Evolutionary conservation across 2,888 invertebrate species (phyloP).

Genomic region (Philonicus albiceps): DNA sequence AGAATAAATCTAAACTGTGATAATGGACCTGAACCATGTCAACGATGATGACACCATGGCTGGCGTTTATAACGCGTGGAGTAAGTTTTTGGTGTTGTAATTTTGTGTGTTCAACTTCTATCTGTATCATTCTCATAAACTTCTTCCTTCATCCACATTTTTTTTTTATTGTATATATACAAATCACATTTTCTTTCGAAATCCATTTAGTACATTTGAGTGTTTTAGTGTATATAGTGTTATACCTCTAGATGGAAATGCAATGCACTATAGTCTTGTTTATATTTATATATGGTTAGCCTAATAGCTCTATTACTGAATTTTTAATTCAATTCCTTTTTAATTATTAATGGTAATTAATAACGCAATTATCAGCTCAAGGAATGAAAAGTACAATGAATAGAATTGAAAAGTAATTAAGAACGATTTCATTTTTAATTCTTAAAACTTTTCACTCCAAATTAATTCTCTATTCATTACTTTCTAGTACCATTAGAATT

Average conservation of each 20-base stretch:
- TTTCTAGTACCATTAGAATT: neutral
- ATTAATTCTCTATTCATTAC: too few relatives aligned
- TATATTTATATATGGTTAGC: neutral
- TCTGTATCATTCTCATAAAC: neutral
- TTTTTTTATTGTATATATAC: neutral
- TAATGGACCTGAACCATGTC: constrained; percentile 47
- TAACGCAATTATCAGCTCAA: neutral
- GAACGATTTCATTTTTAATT: too few relatives aligned
- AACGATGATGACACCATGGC: constrained; percentile 68
- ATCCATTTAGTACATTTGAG: neutral
- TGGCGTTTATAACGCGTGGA: constrained; percentile 72
- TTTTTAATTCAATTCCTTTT: neutral
- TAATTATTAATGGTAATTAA: neutral
- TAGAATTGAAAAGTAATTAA: too few relatives aligned
- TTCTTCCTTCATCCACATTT: neutral
- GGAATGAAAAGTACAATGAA: too few relatives aligned
- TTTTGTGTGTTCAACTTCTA: neutral
- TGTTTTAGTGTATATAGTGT: neutral
- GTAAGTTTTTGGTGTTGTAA: constrained; percentile 64
- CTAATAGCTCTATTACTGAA: neutral
- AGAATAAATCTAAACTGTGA: constrained; percentile 20
- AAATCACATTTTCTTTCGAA: neutral
- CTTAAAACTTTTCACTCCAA: too few relatives aligned
- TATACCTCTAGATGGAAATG: neutral
- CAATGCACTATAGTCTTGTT: neutral